Base-by-base conservation (phyloP, 2,113 vertebrate species). In the Oxyura jamaicensis region DNA sequence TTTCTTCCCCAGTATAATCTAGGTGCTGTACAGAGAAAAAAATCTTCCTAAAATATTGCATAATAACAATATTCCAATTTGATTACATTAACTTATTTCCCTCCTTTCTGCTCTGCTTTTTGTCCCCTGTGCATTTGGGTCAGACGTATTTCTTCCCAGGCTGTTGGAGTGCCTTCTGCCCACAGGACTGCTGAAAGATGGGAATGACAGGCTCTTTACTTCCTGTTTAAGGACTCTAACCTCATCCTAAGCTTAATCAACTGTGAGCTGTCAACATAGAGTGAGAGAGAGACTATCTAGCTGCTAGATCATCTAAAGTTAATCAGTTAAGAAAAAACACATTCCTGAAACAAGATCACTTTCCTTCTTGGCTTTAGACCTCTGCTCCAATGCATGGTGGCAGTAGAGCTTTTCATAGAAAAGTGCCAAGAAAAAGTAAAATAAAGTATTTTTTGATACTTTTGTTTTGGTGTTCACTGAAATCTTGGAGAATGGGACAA, bases 191-290 rank as follows among this genome's bases (percentile, higher is more conserved):
- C 25, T 1, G 0, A 21, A 41, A 35, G 56, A 53, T 62, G 13
- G 22, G 20, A 58, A 14, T 46, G 2, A 3, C 1, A 13, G 52
- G 15, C 9, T 90, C 62, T 78, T 68, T 1, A 2, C 17, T 86
- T 75, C 67, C 63, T 65, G 18, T 50, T 55, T 58, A 22, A 29
- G n/a, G 67, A 3, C 13, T 41, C 18, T 46, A 7, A 42, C 20
- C 36, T 88, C 39, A 52, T 26, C 65, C 35, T 48, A 7, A 55
- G 21, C 13, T 48, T 46, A 53, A 31, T 65, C 20, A 84, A 31
- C 56, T 63, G 22, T 59, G 75, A 85, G 31, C 22, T 2, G 1
- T 72, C 0, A 0, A 3, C 44, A 18, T 19, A 46, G n/a, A 46
- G 29, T 28, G 36, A 48, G 23, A n/a, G 22, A 19, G 2, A 11